Conservation (phyloP, 2,888 invertebrate species). For the Sarcophaga variegata region DNA sequence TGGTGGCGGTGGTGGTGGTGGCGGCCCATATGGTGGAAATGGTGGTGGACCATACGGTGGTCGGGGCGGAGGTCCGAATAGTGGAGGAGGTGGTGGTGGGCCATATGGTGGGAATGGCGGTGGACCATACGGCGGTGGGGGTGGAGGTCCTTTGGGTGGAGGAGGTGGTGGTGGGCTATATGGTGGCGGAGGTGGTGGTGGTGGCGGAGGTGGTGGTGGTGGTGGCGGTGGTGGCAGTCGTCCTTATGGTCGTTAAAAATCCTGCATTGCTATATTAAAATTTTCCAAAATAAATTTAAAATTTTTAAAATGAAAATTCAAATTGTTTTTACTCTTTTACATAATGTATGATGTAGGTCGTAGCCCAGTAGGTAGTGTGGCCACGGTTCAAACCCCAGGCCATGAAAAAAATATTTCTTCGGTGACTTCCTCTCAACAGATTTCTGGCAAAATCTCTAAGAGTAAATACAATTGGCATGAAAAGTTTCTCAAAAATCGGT, state of each 20-base stretch:
- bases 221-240: conserved; percentile 12
- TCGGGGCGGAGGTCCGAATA: conserved; percentile 5
- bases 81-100: conserved; percentile 33
- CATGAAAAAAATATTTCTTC: too few species aligned
- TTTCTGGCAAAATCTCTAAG: too few species aligned
- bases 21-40: background rate
- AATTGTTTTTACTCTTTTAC: too few species aligned
- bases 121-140: conserved; percentile 21
- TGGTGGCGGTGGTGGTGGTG: conserved; percentile 32
- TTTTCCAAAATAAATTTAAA: background rate
- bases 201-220: conserved; percentile 23
- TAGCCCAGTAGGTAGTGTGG: too few species aligned
- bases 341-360: too few species aligned
- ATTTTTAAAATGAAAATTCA: background rate
- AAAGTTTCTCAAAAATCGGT: too few species aligned
- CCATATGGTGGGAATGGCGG: conserved; percentile 30
- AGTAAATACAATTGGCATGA: too few species aligned
- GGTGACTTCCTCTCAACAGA: too few species aligned
- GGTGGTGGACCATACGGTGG: conserved; percentile 4
- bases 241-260: background rate
- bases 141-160: conserved; percentile 9
- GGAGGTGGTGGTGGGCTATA: conserved; percentile 13
- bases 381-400: too few species aligned
- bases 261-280: background rate
- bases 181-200: conserved; percentile 33